Evolutionary conservation across 2,113 vertebrate species (phyloP), one percentile per base, ranked within the genome.

Genomic region (Mustelus asterias): DNA sequence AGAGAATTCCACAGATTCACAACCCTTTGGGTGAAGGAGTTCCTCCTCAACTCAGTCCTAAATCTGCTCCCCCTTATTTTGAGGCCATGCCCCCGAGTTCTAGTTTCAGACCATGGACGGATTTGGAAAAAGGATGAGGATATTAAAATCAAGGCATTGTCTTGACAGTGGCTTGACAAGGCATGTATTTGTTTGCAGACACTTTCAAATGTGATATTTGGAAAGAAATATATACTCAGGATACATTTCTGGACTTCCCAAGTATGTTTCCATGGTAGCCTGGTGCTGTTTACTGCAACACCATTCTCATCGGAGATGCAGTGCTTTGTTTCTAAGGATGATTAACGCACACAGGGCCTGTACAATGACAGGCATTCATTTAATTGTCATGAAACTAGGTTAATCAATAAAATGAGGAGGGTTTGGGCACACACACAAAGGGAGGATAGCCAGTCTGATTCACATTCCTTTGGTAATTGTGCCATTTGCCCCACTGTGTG

Each of bases 351-450:
- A 67, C 9, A 26, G 67, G 22, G 48, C n/a, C 69, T 5, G 67
- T 95, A 48, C 3, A 67, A 93, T 93, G 10, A 67, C 10, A 70
- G 9, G 5, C 65, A 70, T 95, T 58, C 41, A 26, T 72, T 70
- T 95, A 70, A 29, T 95, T 95, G 65, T 95, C 93, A 95, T 29
- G 67, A 72, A 48, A 70, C 41, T 29, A 16, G 41, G 37, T 72
- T 95, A 70, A 94, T 94, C n/a, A 94, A 95, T 95, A 72, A 69
- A 95, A 29, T 14, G 41, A 95, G 67, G 20, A 44, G 63, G 69
- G n/a, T 20, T 26, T 24, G 65, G 29, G 58, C 48, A 58, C 48
- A 89, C 6, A 18, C 44, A 41, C 2, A 72, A 13, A 29, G 67
- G 26, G 24, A 70, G 48, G n/a, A 44, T 41, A 26, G 24, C 41